Base-by-base conservation (phyloP, 1,140 invertebrate species). In the Ericerus pela region DNA sequence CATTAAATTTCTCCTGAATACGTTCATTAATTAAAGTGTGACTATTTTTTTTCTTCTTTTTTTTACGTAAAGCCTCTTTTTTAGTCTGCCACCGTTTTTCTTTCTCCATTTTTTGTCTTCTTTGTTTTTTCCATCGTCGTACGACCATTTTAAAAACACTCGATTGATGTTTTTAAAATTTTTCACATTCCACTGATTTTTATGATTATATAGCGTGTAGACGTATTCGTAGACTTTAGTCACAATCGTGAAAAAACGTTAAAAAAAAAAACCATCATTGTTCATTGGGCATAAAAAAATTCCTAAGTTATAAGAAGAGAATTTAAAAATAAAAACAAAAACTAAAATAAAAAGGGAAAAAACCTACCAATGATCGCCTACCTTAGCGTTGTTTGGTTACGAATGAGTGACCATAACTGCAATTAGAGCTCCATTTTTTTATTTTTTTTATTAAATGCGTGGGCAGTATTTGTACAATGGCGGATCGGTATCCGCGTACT, bases 371-470 rank as follows among this genome's bases (percentile, higher is more conserved):
- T 47, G 41, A 47, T 47, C 22, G 22, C 41, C 41, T 16, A 47
- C 26, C 3, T 5, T 24, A 47, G 22, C 26, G 41, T 24, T 24
- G 41, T 47, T 47, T 24, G 41, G 41, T 47, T 47, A 47, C 41
- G 41, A 47, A 47, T 47, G 41, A 47, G 41, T 47, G 41, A 47
- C 41, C 41, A 47, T 47, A 41, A 47, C 41, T 47, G 41, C 41
- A 47, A 47, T 47, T 47, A 47, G 20, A 10, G 2, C 18, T 10
- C 18, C 16, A 24, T 14, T 14, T n/a, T 33, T n/a, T 8, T n/a
- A n/a, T n/a, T 33, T 14, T 47, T 47, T 24, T 24, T 14, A 41
- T 4, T 18, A 16, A 41, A 41, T 41, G n/a, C 41, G 41, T 47
- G 41, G 41, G 41, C 41, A 47, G 41, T 47, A 47, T 47, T 38